Percentiles rank a stretch among this genome's conserved stretches.
These are phyloP conservation scores for Stomatorhinus ivindoensis DNA, from an alignment of 2,113 vertebrate species.

Conservation along the genomic window DNA sequence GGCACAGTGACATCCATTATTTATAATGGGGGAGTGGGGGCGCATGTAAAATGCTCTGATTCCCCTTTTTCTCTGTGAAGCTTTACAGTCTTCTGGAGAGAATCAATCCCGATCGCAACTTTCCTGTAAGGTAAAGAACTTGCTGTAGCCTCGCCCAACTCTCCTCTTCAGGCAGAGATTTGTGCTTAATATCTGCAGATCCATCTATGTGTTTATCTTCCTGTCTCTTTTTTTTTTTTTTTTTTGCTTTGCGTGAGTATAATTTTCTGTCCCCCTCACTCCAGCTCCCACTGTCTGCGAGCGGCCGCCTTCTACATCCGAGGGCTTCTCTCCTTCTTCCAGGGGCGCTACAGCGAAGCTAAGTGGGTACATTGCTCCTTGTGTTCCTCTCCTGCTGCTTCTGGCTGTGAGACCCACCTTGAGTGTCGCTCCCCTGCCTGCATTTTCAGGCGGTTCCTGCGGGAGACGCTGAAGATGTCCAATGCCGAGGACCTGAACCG, in stretches of 20 bases:
- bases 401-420: background rate
- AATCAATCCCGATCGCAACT: conserved; percentile 78
- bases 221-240: background rate
- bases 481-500: conserved; percentile 95
- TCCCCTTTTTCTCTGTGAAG: conserved; percentile 36
- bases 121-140: conserved; percentile 66
- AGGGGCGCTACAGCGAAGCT: conserved; percentile 96
- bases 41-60: background rate
- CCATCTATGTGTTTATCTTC: background rate
- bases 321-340: conserved; percentile 95
- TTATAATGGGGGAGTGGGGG: background rate
- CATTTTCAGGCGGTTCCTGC: conserved; percentile 72
- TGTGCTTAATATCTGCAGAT: background rate
- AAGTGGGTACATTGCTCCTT: conserved; percentile 66
- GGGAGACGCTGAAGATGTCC: conserved; percentile 97
- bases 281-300: conserved; percentile 89
- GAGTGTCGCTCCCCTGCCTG: background rate
- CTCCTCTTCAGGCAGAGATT: background rate
- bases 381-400: background rate
- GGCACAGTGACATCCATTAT: background rate
- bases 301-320: conserved; percentile 96
- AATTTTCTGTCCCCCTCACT: background rate
- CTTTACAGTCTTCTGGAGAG: conserved; percentile 74
- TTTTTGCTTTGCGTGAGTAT: background rate
- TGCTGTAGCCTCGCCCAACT: background rate